A percentile compares a stretch with the other conserved stretches of the same genome.
phyloP scores from a whole-genome alignment of 92 coral and sea anemone species.

The Phenganax stokvisi region DNA sequence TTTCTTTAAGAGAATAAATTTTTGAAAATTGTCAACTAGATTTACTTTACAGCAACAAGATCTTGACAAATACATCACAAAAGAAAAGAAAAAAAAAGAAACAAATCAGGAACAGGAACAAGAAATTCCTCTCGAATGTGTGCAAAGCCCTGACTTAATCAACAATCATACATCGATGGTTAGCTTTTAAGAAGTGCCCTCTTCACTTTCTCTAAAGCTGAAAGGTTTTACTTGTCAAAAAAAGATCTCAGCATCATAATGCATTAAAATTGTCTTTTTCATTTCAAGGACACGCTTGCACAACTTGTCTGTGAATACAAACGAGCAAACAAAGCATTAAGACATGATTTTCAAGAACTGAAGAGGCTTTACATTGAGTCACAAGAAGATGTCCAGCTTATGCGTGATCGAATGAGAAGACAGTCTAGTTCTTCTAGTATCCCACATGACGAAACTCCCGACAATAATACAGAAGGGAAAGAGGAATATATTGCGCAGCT shows the following conservation, averaged over 20 bases:
- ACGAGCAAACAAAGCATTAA: constrained; percentile 77
- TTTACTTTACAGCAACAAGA: constrained; percentile 65
- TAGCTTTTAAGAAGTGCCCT: background rate
- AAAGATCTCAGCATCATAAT: background rate
- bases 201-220: background rate
- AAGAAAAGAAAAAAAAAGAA: constrained; percentile 56
- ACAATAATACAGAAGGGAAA: constrained; percentile 57
- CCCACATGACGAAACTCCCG: constrained; percentile 39
- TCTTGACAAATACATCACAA: constrained; percentile 62
- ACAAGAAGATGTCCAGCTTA: constrained; percentile 81
- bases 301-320: constrained; percentile 76
- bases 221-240: background rate
- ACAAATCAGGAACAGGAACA: constrained; percentile 21
- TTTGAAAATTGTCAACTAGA: background rate
- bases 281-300: constrained; percentile 57
- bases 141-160: constrained; percentile 28
- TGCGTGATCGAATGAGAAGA: constrained; percentile 70
- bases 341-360: constrained; percentile 71
- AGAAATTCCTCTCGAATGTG: background rate
- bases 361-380: constrained; percentile 81
- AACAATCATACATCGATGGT: constrained; percentile 30
- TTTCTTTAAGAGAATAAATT: background rate
- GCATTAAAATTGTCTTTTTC: background rate
- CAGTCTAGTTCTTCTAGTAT: constrained; percentile 43
- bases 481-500: constrained; percentile 69